A percentile compares a stretch with the other conserved stretches of the same genome.
These are phyloP conservation scores for Saccopteryx leptura DNA, from an alignment of 2,113 vertebrate species.

Conservation along the genomic window DNA sequence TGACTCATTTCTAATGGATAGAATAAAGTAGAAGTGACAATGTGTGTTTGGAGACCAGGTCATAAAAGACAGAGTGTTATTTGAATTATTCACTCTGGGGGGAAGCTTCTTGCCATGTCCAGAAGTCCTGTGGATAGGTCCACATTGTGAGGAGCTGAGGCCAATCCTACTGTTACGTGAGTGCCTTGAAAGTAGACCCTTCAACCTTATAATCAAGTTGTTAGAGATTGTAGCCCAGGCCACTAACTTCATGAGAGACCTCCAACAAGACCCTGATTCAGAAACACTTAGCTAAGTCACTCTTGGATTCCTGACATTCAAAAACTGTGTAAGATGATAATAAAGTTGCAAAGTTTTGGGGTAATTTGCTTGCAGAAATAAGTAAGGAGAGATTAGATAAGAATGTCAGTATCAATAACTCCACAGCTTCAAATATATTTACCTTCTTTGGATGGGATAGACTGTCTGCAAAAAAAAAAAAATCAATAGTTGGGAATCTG, in stretches of 20 bases:
- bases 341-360: conserved; percentile 8
- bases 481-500: background rate
- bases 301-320: background rate
- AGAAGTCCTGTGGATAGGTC: background rate
- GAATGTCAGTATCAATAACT: background rate
- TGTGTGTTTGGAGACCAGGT: background rate
- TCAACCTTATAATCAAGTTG: too few species aligned
- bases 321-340: background rate
- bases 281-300: background rate
- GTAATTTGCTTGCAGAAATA: background rate
- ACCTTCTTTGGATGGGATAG: background rate
- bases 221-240: background rate
- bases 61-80: background rate
- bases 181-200: background rate
- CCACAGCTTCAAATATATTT: background rate
- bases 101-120: background rate
- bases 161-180: background rate
- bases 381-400: background rate
- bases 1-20: background rate
- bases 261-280: background rate
- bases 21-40: background rate
- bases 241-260: background rate
- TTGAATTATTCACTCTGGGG: background rate
- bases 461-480: conserved; percentile 10
- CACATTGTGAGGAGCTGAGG: background rate